phyloP scores from a whole-genome alignment of 2,888 invertebrate genomes.

The Molanna angustata region DNA sequence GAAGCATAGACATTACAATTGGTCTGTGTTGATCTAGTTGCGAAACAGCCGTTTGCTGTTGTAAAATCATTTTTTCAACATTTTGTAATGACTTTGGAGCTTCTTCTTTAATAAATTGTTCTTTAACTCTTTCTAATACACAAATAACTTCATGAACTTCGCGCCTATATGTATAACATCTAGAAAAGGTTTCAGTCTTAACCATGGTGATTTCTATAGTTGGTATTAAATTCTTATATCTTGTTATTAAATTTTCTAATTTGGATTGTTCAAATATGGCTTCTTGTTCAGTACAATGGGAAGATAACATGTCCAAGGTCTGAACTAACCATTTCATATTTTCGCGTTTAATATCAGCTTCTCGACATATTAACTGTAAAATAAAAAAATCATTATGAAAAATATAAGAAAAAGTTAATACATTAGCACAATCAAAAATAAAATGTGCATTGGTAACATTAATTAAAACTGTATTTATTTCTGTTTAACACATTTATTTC shows the following conservation, averaged over 20 bases:
- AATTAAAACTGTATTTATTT: too few relatives aligned
- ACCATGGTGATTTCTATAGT: constrained; percentile 91
- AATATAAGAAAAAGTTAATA: too few relatives aligned
- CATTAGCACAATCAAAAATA: too few relatives aligned
- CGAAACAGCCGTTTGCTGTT: constrained; percentile 79
- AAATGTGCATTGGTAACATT: too few relatives aligned
- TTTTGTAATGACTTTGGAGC: constrained; percentile 71
- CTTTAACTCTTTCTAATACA: constrained; percentile 71
- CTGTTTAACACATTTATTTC: too few relatives aligned
- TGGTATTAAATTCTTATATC: constrained; percentile 89
- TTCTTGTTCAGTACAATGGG: constrained; percentile 78
- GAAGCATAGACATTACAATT: constrained; percentile 85
- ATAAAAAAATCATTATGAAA: neutral
- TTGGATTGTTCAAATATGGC: constrained; percentile 76
- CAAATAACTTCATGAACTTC: constrained; percentile 85
- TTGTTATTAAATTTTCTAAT: constrained; percentile 76
- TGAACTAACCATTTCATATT: constrained; percentile 96
- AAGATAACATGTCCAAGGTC: constrained; percentile 80
- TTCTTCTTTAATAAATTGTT: constrained; percentile 64
- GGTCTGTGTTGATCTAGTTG: constrained; percentile 82
- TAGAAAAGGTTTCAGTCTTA: constrained; percentile 87
- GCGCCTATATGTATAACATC: constrained; percentile 88
- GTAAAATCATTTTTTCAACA: constrained; percentile 70
- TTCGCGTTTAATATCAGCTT: constrained; percentile 86
- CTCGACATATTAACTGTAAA: constrained; percentile 79